phyloP scores from a whole-genome alignment of 2,888 invertebrate species.

The Nomada flava region DNA sequence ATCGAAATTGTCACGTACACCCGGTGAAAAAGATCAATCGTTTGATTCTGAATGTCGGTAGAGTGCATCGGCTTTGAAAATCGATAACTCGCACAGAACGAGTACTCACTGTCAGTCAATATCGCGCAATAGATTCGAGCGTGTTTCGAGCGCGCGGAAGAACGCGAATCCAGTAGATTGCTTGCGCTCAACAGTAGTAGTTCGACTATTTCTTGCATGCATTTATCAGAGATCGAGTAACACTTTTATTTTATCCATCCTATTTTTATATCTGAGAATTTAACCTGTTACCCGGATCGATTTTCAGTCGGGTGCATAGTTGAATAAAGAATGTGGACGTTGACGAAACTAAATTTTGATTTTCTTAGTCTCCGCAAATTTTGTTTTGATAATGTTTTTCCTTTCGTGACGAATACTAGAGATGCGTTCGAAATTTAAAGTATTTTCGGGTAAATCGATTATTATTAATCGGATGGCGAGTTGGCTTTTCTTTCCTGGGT shows the following conservation, averaged over 20 bases:
- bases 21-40: slow-evolving; percentile 11
- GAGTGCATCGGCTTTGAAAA: slow-evolving; percentile 43
- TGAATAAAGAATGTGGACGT: too few relatives aligned
- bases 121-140: neutral
- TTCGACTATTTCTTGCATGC: neutral
- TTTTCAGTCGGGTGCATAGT: too few relatives aligned
- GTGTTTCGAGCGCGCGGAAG: neutral
- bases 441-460: too few relatives aligned
- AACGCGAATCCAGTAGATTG: slow-evolving; percentile 6
- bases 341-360: too few relatives aligned
- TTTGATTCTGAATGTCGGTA: slow-evolving; percentile 10
- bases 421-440: neutral
- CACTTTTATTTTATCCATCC: neutral
- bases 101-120: neutral
- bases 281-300: too few relatives aligned
- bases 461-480: too few relatives aligned
- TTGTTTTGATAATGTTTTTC: neutral
- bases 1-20: slow-evolving; percentile 16
- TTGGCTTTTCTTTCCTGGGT: too few relatives aligned
- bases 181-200: neutral
- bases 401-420: neutral
- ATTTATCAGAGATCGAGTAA: neutral
- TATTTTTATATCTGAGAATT: neutral
- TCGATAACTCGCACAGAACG: slow-evolving; percentile 25
- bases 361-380: too few relatives aligned